phyloP scores from a whole-genome alignment of 2,888 invertebrate genomes.

The Agrilus mali region DNA sequence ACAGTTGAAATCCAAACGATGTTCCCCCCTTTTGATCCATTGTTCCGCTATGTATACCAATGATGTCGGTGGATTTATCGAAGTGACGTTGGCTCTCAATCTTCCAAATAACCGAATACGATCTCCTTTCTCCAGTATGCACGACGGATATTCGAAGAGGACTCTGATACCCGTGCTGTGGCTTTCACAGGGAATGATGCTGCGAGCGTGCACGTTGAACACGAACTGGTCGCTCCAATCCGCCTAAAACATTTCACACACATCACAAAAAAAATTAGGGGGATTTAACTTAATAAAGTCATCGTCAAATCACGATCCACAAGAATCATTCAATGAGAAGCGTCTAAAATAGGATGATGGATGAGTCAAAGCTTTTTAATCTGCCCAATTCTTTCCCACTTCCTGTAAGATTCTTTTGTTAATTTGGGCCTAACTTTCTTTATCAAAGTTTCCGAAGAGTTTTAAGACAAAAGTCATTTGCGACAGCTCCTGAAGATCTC shows the following conservation, averaged over 20 bases:
- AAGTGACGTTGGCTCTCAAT: slow-evolving; percentile 55
- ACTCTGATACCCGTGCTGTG: slow-evolving; percentile 58
- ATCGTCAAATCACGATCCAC: too few species aligned
- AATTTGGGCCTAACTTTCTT: too few species aligned
- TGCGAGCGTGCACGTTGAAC: slow-evolving; percentile 71
- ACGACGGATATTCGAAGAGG: slow-evolving; percentile 73
- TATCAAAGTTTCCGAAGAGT: too few species aligned
- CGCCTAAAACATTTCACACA: slow-evolving; percentile 38
- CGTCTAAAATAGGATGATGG: too few species aligned
- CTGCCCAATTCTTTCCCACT: too few species aligned
- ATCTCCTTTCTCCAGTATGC: slow-evolving; percentile 64
- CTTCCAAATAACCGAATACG: slow-evolving; percentile 69
- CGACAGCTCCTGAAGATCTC: too few species aligned
- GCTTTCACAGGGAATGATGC: slow-evolving; percentile 72
- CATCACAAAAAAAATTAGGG: too few species aligned
- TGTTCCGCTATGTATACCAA: slow-evolving; percentile 54
- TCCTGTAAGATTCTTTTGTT: too few species aligned
- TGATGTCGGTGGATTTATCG: slow-evolving; percentile 51
- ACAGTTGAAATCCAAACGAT: slow-evolving; percentile 66
- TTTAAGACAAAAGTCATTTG: too few species aligned
- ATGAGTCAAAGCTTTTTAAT: too few species aligned
- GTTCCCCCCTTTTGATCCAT: slow-evolving; percentile 53
- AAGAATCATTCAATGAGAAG: too few species aligned
- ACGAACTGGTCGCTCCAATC: slow-evolving; percentile 79
- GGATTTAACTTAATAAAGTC: too few species aligned